phyloP scores from a whole-genome alignment of 2,113 vertebrate genomes.

The Oxyura jamaicensis region DNA sequence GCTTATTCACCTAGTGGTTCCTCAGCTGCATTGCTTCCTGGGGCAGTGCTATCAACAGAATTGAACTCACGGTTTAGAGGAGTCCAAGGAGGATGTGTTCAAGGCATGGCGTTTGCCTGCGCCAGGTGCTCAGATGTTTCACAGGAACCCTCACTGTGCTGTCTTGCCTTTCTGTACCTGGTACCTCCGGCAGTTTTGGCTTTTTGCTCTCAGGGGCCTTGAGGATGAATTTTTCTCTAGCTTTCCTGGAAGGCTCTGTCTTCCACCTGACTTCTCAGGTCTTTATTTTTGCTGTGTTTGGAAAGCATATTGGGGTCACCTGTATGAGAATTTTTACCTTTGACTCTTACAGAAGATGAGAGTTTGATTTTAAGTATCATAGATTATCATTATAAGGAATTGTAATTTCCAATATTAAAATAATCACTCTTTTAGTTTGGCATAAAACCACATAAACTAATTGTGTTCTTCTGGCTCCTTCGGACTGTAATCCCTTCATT shows the following conservation, averaged over 20 bases:
- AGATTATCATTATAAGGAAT: neutral
- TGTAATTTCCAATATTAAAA: neutral
- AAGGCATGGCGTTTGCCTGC: neutral
- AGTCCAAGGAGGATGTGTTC: neutral
- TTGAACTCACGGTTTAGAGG: neutral
- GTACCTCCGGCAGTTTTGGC: neutral
- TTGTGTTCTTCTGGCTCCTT: conserved; percentile 1
- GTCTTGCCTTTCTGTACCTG: neutral
- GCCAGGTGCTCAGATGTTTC: neutral
- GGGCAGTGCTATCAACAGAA: neutral
- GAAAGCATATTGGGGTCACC: neutral
- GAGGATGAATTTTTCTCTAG: neutral
- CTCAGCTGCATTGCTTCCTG: neutral
- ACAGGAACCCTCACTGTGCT: neutral
- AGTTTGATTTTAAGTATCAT: neutral
- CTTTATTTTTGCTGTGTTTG: neutral
- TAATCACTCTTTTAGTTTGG: neutral
- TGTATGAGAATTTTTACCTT: neutral
- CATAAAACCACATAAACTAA: neutral
- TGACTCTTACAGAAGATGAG: neutral
- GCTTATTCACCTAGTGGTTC: neutral
- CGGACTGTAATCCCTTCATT: conserved; percentile 14
- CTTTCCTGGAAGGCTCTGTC: neutral
- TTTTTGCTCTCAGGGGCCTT: neutral
- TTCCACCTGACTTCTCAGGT: neutral